Evolutionary conservation across 2,797 vertebrate species (phyloP).

Genomic region (Echiichthys vipera): DNA sequence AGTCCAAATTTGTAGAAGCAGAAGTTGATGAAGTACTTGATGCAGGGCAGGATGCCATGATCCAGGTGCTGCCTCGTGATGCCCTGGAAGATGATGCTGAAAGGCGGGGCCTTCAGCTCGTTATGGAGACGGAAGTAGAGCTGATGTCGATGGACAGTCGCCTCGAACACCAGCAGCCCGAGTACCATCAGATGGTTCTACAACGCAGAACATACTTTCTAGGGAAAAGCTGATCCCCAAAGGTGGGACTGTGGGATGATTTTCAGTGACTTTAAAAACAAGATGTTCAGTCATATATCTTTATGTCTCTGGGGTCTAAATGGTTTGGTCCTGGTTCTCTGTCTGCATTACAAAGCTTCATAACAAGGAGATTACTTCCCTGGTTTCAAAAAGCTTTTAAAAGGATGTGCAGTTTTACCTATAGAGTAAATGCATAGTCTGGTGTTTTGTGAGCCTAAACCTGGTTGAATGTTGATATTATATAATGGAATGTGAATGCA

Average conservation of each 20-base stretch:
- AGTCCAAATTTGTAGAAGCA: constrained; percentile 87
- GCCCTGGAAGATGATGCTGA: constrained; percentile 74
- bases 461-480: background rate
- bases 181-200: constrained; percentile 83
- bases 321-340: background rate
- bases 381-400: background rate
- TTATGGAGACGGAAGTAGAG: constrained; percentile 75
- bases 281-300: background rate
- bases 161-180: constrained; percentile 81
- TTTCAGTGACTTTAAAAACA: background rate
- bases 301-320: background rate
- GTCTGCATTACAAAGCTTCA: background rate
- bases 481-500: background rate
- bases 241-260: background rate
- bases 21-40: constrained; percentile 86
- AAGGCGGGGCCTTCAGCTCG: constrained; percentile 70
- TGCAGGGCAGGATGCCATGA: constrained; percentile 68
- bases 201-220: constrained; percentile 3
- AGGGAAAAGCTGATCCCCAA: background rate
- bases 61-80: constrained; percentile 79
- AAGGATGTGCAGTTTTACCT: background rate
- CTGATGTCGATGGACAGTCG: constrained; percentile 78
- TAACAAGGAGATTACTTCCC: background rate
- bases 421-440: background rate
- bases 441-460: background rate